Base-by-base conservation (phyloP, 2,797 vertebrate species). In the Hirundo rustica region DNA sequence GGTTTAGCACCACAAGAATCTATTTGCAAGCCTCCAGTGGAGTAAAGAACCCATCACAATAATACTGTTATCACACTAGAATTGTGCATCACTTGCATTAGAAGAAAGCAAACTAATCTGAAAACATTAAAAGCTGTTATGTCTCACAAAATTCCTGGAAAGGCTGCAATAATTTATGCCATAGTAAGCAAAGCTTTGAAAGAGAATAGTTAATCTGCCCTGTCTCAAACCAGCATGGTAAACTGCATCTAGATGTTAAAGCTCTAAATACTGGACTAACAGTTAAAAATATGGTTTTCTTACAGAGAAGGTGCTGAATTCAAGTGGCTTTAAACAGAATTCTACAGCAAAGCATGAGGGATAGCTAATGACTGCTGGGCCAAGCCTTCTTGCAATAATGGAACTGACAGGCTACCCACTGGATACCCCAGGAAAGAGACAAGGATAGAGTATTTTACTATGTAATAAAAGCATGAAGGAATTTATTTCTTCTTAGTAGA, bases 351-450 rank as follows among this genome's bases (percentile, higher is more conserved):
- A 88, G 14, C 13, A 73, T 14, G 32, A 79, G 12, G 22, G 27
- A 70, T 32, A 48, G 42, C 19, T 68, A 62, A 65, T 13, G 34
- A 78, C 47, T 68, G 50, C 58, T 83, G 61, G 27, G 10, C 51
- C 71, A 96, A 96, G 50, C 40, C 68, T 58, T 80, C 91, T 38
- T 93, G 50, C 65, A 94, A 47, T 81, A 94, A 93, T 44, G 62
- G 92, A 95, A 71, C 53, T 34, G 66, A 84, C 61, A 76, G 74
- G 47, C 38, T 90, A 88, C 74, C 62, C 71, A 75, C 34, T 36
- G 81, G 27, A 96, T 32, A 75, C 14, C 42, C 29, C 38, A 88
- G 55, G 40, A 50, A 87, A 92, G 10, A 23, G 11, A 84, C 0
- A 2, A 81, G 51, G 47, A 47, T 38, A 11, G 2, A 61, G 21